Percentiles rank a stretch among this genome's conserved stretches.
Evolutionary conservation across 2,797 vertebrate species (phyloP).

Genomic region (Rhinichthys osculus): DNA sequence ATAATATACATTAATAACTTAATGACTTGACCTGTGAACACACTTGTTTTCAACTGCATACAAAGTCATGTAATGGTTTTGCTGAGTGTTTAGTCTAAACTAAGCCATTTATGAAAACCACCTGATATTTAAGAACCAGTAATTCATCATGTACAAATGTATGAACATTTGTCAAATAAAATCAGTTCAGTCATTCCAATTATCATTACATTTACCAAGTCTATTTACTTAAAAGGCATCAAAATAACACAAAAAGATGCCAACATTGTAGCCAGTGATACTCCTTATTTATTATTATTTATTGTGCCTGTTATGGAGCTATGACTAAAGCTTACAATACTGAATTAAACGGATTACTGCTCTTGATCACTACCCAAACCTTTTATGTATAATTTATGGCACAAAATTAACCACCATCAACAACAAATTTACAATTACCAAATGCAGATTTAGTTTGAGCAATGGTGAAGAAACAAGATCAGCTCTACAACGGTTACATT

Average conservation of each 20-base stretch:
- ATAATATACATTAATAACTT: not conserved
- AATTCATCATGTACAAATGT: not conserved
- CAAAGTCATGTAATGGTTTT: not conserved
- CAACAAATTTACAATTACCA: not conserved
- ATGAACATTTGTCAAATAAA: not conserved
- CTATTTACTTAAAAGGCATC: not conserved
- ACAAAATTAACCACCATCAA: not conserved
- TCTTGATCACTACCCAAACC: not conserved
- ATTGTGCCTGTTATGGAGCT: conserved; percentile 42
- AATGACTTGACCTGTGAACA: not conserved
- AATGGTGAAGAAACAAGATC: not conserved
- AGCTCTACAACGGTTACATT: not conserved
- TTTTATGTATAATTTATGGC: not conserved
- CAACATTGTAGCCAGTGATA: not conserved
- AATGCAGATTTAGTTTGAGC: not conserved
- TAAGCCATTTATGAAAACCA: not conserved
- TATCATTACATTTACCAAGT: not conserved
- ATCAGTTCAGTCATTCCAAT: not conserved
- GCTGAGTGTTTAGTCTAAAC: not conserved
- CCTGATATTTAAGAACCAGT: not conserved
- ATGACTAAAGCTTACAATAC: conserved; percentile 23
- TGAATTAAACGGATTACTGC: conserved; percentile 20
- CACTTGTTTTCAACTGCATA: not conserved
- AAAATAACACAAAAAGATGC: not conserved
- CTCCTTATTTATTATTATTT: not conserved